Evolutionary conservation across 35 echinoderm and acorn worm genomes (phyloP), one percentile per base, ranked within the genome.

Genomic region (Hemicentrotus pulcherrimus): DNA sequence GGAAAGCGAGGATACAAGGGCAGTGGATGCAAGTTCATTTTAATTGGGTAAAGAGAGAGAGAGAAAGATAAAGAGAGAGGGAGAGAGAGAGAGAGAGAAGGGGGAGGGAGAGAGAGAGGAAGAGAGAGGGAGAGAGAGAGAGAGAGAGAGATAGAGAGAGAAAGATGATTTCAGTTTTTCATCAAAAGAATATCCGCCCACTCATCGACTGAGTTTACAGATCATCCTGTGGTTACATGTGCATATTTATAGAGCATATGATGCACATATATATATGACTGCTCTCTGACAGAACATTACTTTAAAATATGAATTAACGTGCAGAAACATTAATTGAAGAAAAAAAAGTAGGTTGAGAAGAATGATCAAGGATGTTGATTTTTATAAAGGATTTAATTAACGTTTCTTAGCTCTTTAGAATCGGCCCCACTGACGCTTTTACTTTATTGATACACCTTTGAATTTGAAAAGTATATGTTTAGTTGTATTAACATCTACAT

Each of bases 121-220:
- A 55, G 50, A 55, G 50, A 11, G 50, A 55, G 50, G 12, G 50
- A 55, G 7, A 55, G 50, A 24, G 28, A n/a, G 65, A 78, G 22
- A 78, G 65, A 78, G 65, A 78, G 65, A 78, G 24, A 78, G 65
- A n/a, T 2, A 28, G 65, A 28, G 7, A 22, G 19, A 78, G 65
- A 78, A 28, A 7, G 65, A 78, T 6, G 65, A 55, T 55, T 78
- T 78, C 65, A 22, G n/a, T 78, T 78, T 78, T 78, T 78, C 65
- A 78, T 78, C 65, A 78, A 78, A 78, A 18, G 28, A 78, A 78
- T 78, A 78, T 78, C 65, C 65, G 65, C 65, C 65, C 65, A 78
- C 22, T 78, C 65, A n/a, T 78, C 19, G 50, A 15, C 9, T 13
- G 50, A 55, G 50, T 11, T 55, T 55, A 55, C 50, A 55, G 15